Conservation (phyloP, 2,113 vertebrate species). For the Alces alces region DNA sequence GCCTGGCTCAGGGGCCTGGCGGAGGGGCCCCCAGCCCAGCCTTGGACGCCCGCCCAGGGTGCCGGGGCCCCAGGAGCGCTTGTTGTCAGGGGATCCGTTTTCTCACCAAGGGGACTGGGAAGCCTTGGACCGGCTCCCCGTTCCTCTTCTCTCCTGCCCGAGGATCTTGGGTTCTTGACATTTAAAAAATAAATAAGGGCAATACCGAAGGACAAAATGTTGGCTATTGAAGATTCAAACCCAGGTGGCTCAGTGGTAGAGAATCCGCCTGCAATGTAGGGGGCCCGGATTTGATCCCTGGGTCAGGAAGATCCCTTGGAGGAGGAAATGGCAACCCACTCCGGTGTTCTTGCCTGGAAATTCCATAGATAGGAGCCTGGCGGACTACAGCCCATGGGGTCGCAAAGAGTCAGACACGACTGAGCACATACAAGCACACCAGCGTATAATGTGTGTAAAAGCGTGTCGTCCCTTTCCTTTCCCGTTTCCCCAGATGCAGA, state of each 20-base stretch:
- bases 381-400: neutral
- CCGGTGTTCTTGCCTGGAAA: neutral
- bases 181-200: neutral
- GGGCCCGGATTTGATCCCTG: neutral
- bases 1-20: neutral
- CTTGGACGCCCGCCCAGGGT: neutral
- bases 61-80: neutral
- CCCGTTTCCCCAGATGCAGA: neutral
- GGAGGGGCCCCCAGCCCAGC: neutral
- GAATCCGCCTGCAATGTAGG: neutral
- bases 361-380: neutral
- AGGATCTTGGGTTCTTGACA: neutral
- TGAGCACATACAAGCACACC: neutral
- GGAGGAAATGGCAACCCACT: neutral
- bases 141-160: neutral
- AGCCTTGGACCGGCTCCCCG: neutral
- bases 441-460: neutral
- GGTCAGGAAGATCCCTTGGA: neutral
- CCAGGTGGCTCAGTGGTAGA: neutral
- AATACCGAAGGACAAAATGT: neutral
- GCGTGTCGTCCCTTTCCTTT: neutral
- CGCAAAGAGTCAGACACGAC: neutral
- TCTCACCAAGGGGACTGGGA: neutral
- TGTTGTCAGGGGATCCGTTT: slow-evolving; percentile 3
- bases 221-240: neutral